phyloP scores from a whole-genome alignment of 2,113 vertebrate species.

The Holacanthus passer region DNA sequence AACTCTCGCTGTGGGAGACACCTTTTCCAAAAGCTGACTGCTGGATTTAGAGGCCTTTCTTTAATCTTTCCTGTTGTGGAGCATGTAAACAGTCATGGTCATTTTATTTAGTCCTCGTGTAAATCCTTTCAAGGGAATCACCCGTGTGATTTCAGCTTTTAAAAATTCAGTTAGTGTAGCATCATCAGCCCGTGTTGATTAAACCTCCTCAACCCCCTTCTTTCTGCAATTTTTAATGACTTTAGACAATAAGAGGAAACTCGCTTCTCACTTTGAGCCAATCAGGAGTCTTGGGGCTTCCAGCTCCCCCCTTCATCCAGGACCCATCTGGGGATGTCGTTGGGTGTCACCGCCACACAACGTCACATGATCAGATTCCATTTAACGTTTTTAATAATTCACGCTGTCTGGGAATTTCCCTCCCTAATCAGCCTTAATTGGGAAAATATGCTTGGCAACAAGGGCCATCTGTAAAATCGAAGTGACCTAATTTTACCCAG shows the following conservation, averaged over 20 bases:
- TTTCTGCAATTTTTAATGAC: constrained; percentile 31
- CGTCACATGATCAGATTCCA: constrained; percentile 73
- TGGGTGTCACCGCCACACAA: constrained; percentile 44
- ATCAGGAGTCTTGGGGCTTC: constrained; percentile 58
- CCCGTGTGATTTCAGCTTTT: background rate
- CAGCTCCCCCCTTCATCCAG: background rate
- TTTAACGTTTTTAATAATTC: constrained; percentile 83
- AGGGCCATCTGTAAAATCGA: constrained; percentile 78
- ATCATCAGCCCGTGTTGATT: constrained; percentile 15
- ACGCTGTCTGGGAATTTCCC: constrained; percentile 78
- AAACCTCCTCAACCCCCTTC: background rate
- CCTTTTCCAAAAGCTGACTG: background rate
- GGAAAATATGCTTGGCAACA: constrained; percentile 80
- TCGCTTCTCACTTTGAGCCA: constrained; percentile 47
- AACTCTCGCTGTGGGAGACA: background rate
- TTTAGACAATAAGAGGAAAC: constrained; percentile 65
- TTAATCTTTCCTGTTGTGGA: background rate
- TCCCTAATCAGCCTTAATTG: constrained; percentile 81
- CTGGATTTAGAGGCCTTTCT: background rate
- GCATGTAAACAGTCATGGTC: background rate
- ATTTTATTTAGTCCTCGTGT: background rate
- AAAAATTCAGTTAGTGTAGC: background rate
- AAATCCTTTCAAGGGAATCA: background rate
- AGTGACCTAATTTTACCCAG: constrained; percentile 72
- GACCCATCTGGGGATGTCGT: constrained; percentile 62